Base-by-base conservation (phyloP, 1,140 invertebrate genomes). In the Orussus abietinus region DNA sequence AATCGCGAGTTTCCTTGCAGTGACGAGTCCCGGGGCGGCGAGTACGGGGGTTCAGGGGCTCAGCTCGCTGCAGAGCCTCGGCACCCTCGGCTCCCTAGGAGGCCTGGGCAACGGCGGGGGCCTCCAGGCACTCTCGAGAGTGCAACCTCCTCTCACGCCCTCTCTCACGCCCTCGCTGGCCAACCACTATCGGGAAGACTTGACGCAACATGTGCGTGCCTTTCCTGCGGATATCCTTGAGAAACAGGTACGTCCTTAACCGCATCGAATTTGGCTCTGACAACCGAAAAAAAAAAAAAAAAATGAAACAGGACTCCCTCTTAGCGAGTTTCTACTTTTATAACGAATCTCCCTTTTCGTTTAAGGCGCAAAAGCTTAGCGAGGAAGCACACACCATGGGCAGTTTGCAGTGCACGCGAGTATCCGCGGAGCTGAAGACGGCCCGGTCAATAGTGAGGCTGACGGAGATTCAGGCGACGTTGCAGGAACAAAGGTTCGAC, bases 391-490 rank as follows among this genome's bases (percentile, higher is more conserved):
- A 91, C 65, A 80, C 82, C 45, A 80, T 90, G 70, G 87, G 87
- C 51, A 90, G 88, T 77, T 77, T 91, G 62, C 85, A 86, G 63
- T 91, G 88, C 76, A 95, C 92, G 51, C 84, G 90, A 74, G 92
- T 97, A 50, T 96, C 92, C 34, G 86, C 92, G 20, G 92, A 97
- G 64, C 76, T 97, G 44, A 97, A 97, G 75, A 91, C 89, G 72
- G 90, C 92, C 49, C 81, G 94, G 49, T 95, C 92, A 49, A 77
- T 95, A 62, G 94, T 97, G 49, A 82, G 94, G 58, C 81, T 93
- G 59, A 92, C 91, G 20, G 93, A 97, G 81, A 96, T 96, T 71
- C 90, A 94, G 78, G 91, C 93, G 42, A 96, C 93, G 47, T 76
- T 96, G 69, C 91, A 96, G 78, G 92, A 96, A 80, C 92, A 96